Conservation (phyloP, 2,113 vertebrate genomes). For the Myrmecophaga tridactyla region DNA sequence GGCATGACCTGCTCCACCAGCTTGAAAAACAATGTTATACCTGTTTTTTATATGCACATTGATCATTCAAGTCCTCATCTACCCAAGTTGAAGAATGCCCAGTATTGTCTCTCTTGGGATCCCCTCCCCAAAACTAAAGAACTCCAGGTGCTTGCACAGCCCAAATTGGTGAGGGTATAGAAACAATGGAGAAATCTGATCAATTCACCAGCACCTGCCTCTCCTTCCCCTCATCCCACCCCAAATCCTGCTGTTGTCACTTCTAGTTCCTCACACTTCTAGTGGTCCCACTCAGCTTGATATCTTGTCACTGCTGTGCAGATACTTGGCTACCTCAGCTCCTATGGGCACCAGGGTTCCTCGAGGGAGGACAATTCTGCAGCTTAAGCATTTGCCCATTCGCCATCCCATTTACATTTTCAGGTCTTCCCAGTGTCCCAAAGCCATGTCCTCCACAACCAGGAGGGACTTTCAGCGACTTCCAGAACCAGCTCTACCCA, state of each 20-base stretch:
- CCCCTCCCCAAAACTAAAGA: neutral
- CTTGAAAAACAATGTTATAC: neutral
- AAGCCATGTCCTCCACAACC: neutral
- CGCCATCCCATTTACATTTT: rapidly evolving
- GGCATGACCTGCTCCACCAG: neutral
- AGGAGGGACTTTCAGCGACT: neutral
- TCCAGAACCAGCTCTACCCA: neutral
- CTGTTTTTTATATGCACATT: neutral
- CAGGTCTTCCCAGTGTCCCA: rapidly evolving
- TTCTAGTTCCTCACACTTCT: neutral
- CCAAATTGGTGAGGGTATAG: neutral
- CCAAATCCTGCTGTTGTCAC: neutral
- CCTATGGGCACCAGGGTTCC: rapidly evolving
- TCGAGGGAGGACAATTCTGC: neutral
- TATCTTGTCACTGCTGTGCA: rapidly evolving
- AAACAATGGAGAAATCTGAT: neutral
- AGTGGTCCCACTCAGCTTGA: rapidly evolving
- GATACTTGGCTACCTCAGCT: neutral
- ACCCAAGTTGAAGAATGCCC: neutral
- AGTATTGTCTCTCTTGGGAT: neutral
- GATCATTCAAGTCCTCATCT: neutral
- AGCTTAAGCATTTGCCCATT: rapidly evolving
- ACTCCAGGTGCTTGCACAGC: neutral
- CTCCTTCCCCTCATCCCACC: rapidly evolving
- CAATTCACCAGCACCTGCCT: neutral